Evolutionary conservation across 1,140 invertebrate genomes (phyloP).

Genomic region (Laupala kohalensis): DNA sequence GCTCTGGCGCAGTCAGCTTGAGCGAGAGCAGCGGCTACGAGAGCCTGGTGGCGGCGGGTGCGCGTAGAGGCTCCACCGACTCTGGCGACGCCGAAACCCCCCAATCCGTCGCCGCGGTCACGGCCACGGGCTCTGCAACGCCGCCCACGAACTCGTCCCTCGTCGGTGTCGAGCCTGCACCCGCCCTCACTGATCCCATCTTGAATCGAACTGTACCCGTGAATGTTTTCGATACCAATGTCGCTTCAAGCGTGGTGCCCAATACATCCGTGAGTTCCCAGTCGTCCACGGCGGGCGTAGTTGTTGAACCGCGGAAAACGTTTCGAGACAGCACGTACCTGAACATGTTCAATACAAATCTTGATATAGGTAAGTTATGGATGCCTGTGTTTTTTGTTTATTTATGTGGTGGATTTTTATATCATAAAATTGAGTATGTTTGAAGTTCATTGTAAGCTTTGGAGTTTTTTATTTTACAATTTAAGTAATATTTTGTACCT

Average conservation of each 20-base stretch:
- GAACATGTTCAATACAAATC: slow-evolving; percentile 31
- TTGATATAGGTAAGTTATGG: slow-evolving; percentile 23
- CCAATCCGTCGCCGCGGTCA: too few species aligned
- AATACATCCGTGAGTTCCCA: background rate
- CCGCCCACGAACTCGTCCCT: too few species aligned
- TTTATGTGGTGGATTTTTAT: too few species aligned
- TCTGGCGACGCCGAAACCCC: too few species aligned
- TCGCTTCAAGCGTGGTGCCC: background rate
- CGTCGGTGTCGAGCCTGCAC: background rate
- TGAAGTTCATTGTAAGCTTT: too few species aligned
- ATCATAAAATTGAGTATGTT: too few species aligned
- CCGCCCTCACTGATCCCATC: background rate
- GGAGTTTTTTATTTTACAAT: too few species aligned
- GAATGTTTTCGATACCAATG: too few species aligned
- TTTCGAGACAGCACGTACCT: slow-evolving; percentile 22
- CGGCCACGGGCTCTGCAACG: too few species aligned
- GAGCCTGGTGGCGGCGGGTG: slow-evolving; percentile 55
- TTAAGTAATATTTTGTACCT: background rate
- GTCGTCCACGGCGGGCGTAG: background rate
- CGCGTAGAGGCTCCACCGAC: slow-evolving; percentile 8
- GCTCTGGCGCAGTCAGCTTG: slow-evolving; percentile 20
- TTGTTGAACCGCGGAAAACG: background rate
- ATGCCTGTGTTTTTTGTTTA: too few species aligned
- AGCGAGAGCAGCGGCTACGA: slow-evolving; percentile 76
- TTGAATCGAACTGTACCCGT: too few species aligned